phyloP scores from a whole-genome alignment of 2,113 vertebrate species.

The Anser cygnoides region DNA sequence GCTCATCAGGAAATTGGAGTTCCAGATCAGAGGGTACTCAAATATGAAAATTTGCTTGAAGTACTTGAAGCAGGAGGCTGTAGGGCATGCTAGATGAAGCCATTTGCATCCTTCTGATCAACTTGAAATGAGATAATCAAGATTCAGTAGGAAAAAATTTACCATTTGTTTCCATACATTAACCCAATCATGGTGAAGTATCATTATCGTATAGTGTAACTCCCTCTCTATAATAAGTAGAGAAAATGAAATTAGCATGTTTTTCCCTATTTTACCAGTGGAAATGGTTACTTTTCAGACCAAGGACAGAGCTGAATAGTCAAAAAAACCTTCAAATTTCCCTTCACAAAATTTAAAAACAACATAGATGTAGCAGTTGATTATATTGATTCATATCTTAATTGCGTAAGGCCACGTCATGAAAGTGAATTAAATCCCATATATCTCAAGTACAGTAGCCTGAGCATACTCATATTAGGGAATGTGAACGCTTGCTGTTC shows the following conservation, averaged over 20 bases:
- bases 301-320: background rate
- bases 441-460: background rate
- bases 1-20: background rate
- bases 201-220: background rate
- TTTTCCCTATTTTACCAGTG: background rate
- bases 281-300: background rate
- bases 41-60: background rate
- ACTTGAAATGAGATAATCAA: background rate
- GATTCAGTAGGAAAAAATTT: background rate
- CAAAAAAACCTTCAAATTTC: background rate
- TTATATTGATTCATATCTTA: background rate
- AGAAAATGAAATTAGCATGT: background rate
- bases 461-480: fast-evolving
- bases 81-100: background rate
- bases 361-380: background rate
- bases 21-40: background rate
- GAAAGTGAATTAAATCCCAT: background rate
- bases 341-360: background rate
- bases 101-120: background rate
- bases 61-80: background rate
- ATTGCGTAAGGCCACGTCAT: background rate
- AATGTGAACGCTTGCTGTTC: background rate
- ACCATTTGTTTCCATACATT: background rate
- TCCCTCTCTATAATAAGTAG: background rate
- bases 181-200: background rate